Base-by-base conservation (phyloP, 2,113 vertebrate genomes). In the Menidia beryllina region DNA sequence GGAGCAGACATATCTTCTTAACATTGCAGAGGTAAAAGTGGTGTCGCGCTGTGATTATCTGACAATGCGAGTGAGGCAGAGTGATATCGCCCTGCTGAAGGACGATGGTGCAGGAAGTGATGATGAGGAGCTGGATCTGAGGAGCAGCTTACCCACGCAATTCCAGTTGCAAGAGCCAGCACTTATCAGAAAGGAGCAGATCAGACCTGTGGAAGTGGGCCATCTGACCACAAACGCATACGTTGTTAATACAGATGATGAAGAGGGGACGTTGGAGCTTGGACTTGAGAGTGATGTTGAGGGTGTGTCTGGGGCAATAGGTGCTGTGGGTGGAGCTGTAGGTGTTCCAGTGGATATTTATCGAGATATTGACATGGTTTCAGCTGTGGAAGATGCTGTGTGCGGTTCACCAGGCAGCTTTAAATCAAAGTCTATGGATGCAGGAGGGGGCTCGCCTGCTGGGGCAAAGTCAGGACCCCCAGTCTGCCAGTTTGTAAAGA, bases 41-140 rank as follows among this genome's bases (percentile, higher is more conserved):
- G 92, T 98, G 75, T 98, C 97, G 12, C 95, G 96, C 72, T 98
- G 96, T 21, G 97, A 99, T 87, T 99, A 98, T 82, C 94, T 99
- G 72, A 94, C 96, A 17, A 95, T 96, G 91, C 96, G 95, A 82
- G 96, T 96, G 75, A 96, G 97, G 85, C 97, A 98, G 86, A 95
- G 95, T 0, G 97, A 99, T 30, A 94, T 95, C 0, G 94, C 95
- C 15, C 86, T 99, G 6, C 81, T 99, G 43, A 96, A 97, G 80
- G 96, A 98, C 15, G 90, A 91, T 0, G 91, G 90, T 1, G 75
- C 62, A 38, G 76, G 57, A 27, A 63, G 69, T 17, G 88, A 91
- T 0, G 96, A 98, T 63, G 96, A 97, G 51, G 93, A 94, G 43
- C 92, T 95, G 1, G 96, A 97, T 53, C 81, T 96, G 56, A 94